These are phyloP conservation scores for Platyscapa corneri DNA, from an alignment of 1,140 invertebrate genomes.

Conservation along the genomic window DNA sequence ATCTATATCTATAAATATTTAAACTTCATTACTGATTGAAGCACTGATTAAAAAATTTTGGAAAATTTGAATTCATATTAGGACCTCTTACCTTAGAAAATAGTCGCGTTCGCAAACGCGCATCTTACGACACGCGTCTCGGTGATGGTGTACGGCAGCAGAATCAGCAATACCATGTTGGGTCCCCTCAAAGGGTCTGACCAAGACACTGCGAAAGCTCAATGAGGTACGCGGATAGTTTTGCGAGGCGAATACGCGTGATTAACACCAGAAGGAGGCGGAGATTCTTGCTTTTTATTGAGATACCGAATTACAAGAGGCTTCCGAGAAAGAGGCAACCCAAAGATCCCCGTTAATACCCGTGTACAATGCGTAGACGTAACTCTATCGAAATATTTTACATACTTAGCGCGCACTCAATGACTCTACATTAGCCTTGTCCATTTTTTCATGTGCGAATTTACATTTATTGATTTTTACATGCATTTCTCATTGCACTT, in stretches of 20 bases:
- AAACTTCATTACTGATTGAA: neutral
- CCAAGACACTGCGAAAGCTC: neutral
- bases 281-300: slow-evolving; percentile 35
- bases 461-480: neutral
- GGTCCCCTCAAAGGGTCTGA: neutral
- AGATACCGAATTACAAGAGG: slow-evolving; percentile 17
- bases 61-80: slow-evolving; percentile 24
- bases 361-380: slow-evolving; percentile 16
- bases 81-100: slow-evolving; percentile 42
- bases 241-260: neutral
- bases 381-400: neutral
- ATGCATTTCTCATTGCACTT: neutral
- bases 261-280: neutral
- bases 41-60: neutral
- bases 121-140: slow-evolving; percentile 22
- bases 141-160: slow-evolving; percentile 30
- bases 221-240: neutral
- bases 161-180: neutral
- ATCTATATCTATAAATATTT: too few species aligned
- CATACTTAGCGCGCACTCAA: neutral
- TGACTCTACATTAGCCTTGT: neutral
- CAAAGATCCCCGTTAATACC: neutral
- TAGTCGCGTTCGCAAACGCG: neutral
- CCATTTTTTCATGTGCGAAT: neutral
- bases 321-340: neutral